A percentile compares a stretch with the other conserved stretches of the same genome.
Evolutionary conservation across 2,888 invertebrate genomes (phyloP).

Genomic region (Synanthedon myopaeformis): DNA sequence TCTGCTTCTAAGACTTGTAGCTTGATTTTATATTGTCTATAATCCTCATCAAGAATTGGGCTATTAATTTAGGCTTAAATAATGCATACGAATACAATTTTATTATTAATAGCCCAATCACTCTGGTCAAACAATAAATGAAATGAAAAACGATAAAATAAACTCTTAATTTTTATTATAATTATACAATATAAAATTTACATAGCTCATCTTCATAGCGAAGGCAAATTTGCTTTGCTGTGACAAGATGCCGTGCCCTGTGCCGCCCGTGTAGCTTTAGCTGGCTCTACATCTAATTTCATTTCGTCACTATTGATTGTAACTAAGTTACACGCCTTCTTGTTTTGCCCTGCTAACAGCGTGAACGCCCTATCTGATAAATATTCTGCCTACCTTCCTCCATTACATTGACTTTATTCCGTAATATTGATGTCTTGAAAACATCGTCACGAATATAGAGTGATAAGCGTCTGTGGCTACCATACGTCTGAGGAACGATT

Average conservation of each 20-base stretch:
- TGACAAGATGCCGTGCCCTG: background rate
- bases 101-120: no score
- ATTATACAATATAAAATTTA: conserved; percentile 5
- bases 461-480: conserved; percentile 32
- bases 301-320: conserved; percentile 24
- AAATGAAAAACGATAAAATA: no score
- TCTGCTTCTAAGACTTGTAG: no score
- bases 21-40: no score
- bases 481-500: conserved; percentile 24
- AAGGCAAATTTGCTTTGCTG: background rate
- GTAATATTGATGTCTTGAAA: background rate
- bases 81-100: no score
- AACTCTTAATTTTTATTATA: no score
- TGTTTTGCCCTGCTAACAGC: background rate
- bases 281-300: conserved; percentile 18
- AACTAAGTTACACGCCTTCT: conserved; percentile 12
- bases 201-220: conserved; percentile 8
- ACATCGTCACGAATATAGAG: conserved; percentile 26
- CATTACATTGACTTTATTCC: background rate
- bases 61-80: no score
- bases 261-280: conserved; percentile 16
- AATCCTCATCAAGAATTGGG: no score
- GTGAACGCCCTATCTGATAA: background rate
- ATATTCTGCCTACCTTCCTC: background rate
- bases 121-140: no score